phyloP scores from a whole-genome alignment of 2,797 vertebrate species.

The Hephaestus fuliginosus region DNA sequence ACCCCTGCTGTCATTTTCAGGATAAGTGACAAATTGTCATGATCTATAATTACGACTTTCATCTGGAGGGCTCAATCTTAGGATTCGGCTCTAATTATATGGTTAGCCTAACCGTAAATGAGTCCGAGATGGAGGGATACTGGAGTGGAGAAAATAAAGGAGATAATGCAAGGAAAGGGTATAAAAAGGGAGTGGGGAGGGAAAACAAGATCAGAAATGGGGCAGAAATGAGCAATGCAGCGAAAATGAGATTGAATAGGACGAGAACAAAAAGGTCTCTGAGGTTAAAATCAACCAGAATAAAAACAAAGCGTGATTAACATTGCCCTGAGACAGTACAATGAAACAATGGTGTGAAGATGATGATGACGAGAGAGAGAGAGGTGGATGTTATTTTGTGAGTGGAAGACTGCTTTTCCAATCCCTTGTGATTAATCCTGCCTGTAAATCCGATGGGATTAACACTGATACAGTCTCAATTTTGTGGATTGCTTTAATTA shows the following conservation, averaged over 20 bases:
- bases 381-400: constrained; percentile 27
- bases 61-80: constrained; percentile 41
- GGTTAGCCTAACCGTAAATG: constrained; percentile 21
- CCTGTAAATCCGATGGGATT: constrained; percentile 66
- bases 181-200: background rate
- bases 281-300: constrained; percentile 29
- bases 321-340: constrained; percentile 10
- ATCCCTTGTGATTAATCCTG: constrained; percentile 69
- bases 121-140: constrained; percentile 24
- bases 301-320: constrained; percentile 29
- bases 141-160: background rate
- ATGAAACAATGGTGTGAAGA: constrained; percentile 32
- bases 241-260: background rate
- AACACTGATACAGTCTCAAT: constrained; percentile 56
- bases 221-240: background rate
- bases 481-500: constrained; percentile 59
- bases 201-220: background rate
- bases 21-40: constrained; percentile 47
- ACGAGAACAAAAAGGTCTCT: constrained; percentile 9
- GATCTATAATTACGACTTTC: constrained; percentile 60
- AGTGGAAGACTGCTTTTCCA: constrained; percentile 41
- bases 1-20: constrained; percentile 57
- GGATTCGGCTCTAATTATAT: constrained; percentile 49
- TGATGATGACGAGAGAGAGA: constrained; percentile 8
- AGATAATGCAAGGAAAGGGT: constrained; percentile 3